Evolutionary conservation across 2,888 invertebrate species (phyloP).

Genomic region (Ectobius pallidus): DNA sequence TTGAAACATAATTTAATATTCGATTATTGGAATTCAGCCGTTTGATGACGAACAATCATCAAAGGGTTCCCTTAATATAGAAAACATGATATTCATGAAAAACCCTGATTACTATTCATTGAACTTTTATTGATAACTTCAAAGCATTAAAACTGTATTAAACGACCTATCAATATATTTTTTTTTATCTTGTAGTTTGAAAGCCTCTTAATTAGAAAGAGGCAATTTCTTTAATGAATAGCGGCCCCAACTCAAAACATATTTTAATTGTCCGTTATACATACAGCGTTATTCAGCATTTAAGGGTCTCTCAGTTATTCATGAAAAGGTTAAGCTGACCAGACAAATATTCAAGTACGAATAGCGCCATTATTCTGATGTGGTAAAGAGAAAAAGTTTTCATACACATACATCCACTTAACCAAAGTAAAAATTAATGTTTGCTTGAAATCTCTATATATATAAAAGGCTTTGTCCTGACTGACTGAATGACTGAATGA

Average conservation of each 20-base stretch:
- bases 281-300: neutral
- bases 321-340: neutral
- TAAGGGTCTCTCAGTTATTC: neutral
- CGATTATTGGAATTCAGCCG: neutral
- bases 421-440: no score
- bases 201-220: neutral
- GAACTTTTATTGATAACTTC: constrained; percentile 8
- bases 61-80: neutral
- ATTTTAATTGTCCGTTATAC: neutral
- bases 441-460: no score
- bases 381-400: neutral
- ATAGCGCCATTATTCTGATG: no score
- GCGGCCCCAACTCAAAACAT: neutral
- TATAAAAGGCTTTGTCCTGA: no score
- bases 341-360: no score
- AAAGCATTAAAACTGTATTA: constrained; percentile 1
- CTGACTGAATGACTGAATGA: no score
- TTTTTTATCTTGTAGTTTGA: no score
- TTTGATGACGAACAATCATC: neutral
- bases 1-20: no score
- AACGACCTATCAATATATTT: neutral
- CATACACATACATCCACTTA: neutral
- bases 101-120: neutral
- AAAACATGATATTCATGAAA: neutral
- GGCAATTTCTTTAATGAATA: neutral